A percentile compares a stretch with the other conserved stretches of the same genome.
phyloP scores from a whole-genome alignment of 35 echinoderm and acorn worm genomes.

The Lytechinus variegatus region DNA sequence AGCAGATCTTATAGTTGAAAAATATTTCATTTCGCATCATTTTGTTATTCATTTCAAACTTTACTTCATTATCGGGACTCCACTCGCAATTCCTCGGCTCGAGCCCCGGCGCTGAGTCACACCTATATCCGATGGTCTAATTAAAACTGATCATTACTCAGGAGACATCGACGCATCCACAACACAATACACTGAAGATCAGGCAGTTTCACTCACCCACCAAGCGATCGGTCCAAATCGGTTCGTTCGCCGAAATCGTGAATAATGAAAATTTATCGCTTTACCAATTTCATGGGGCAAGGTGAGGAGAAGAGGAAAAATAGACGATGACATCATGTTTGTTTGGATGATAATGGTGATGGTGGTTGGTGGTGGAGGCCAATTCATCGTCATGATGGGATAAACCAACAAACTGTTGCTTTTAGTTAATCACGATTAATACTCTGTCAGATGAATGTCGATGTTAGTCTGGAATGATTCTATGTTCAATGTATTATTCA shows the following conservation, averaged over 20 bases:
- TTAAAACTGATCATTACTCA: background rate
- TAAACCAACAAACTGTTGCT: background rate
- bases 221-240: background rate
- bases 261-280: slow-evolving; percentile 20
- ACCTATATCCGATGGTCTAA: slow-evolving; percentile 11
- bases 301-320: background rate
- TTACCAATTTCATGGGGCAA: background rate
- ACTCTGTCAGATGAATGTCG: background rate
- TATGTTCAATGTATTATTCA: background rate
- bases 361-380: background rate
- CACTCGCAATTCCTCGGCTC: background rate
- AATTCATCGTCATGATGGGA: background rate
- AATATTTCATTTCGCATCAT: background rate
- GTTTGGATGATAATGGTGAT: background rate
- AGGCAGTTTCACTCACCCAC: background rate
- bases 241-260: background rate
- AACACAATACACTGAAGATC: background rate
- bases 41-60: background rate
- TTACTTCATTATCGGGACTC: background rate
- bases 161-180: background rate
- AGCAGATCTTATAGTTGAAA: no score
- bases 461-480: background rate
- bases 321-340: background rate
- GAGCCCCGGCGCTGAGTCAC: background rate
- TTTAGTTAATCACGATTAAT: background rate